Percentiles rank a stretch among this genome's conserved stretches.
Conservation (phyloP, 2,797 vertebrate species). For the Remorina albescens region DNA sequence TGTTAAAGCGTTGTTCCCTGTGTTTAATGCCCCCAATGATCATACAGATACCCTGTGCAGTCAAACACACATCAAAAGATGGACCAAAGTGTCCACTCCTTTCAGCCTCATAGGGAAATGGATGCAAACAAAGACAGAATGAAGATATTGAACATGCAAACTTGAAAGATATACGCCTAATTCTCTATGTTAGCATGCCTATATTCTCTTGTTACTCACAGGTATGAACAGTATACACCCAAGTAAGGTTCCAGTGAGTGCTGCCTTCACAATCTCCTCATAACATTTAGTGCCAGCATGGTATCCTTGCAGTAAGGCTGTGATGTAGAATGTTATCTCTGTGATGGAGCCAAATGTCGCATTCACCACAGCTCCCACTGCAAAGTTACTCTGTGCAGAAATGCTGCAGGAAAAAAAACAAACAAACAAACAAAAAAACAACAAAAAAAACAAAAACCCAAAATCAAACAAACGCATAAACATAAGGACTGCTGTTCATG, state of each 20-base stretch:
- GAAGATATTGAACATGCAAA: not conserved
- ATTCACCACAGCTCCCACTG: slow-evolving; percentile 91
- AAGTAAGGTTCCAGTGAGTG: slow-evolving; percentile 89
- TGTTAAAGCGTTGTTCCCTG: slow-evolving; percentile 92
- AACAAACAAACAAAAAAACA: no score
- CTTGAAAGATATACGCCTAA: not conserved
- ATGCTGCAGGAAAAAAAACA: slow-evolving; percentile 86
- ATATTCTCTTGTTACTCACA: slow-evolving; percentile 75
- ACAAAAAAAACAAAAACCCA: no score
- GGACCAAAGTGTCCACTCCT: no score
- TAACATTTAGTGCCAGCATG: slow-evolving; percentile 86
- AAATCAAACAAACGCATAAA: not conserved
- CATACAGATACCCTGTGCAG: slow-evolving; percentile 91
- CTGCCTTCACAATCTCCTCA: slow-evolving; percentile 90
- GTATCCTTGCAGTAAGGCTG: slow-evolving; percentile 88
- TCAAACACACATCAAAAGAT: not conserved
- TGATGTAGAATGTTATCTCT: slow-evolving; percentile 94
- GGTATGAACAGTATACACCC: slow-evolving; percentile 92
- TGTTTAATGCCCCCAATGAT: slow-evolving; percentile 92
- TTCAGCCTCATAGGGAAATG: not conserved
- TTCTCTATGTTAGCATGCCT: no score
- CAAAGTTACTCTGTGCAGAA: slow-evolving; percentile 92
- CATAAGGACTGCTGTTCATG: not conserved
- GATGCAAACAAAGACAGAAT: not conserved
- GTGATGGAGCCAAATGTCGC: slow-evolving; percentile 93